Evolutionary conservation across 2,113 vertebrate genomes (phyloP).

Genomic region (Thryonomys swinderianus): DNA sequence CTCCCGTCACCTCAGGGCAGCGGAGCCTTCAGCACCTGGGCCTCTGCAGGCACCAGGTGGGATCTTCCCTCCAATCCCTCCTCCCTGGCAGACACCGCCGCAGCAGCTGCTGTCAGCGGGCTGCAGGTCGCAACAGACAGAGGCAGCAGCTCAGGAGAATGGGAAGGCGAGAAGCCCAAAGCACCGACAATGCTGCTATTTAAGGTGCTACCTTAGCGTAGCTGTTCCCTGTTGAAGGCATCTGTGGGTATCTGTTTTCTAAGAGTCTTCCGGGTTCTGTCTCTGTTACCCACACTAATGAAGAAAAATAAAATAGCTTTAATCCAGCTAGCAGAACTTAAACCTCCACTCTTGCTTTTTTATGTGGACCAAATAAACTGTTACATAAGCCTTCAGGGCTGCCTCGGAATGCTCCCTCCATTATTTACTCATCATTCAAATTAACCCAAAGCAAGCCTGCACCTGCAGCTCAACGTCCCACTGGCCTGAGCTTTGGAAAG

Average conservation of each 20-base stretch:
- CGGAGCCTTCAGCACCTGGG: not conserved
- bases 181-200: not conserved
- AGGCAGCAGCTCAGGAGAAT: not conserved
- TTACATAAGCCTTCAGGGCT: not conserved
- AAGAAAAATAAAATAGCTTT: conserved; percentile 47
- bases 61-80: not conserved
- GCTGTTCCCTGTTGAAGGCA: not conserved
- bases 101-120: not conserved
- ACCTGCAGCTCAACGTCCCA: conserved; percentile 74
- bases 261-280: not conserved
- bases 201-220: not conserved
- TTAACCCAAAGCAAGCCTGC: conserved; percentile 49
- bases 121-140: not conserved
- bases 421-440: conserved; percentile 61
- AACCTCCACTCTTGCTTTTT: conserved; percentile 26
- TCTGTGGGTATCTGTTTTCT: not conserved
- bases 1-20: not conserved
- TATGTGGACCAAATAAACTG: conserved; percentile 28
- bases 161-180: not conserved
- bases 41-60: not conserved
- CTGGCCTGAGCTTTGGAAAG: conserved; percentile 37
- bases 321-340: conserved; percentile 4
- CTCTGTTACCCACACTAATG: not conserved
- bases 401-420: not conserved
- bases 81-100: not conserved